Base-by-base conservation (phyloP, 2,888 invertebrate genomes). In the Drosophila subquinaria region DNA sequence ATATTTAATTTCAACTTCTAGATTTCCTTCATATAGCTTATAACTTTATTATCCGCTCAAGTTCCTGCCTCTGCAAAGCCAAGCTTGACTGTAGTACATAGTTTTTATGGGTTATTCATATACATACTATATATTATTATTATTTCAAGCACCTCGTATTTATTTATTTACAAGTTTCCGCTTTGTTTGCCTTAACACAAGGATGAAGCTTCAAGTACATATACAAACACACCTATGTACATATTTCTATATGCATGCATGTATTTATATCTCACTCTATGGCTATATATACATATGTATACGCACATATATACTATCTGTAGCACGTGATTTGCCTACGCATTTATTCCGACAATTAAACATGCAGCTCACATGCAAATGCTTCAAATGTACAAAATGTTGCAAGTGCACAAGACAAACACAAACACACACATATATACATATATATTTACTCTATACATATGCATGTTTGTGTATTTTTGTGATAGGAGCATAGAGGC, bases 311-410 rank as follows among this genome's bases (percentile, higher is more conserved):
- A 30, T 48, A 15, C 4, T 59, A 60, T 36, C n/a, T 60, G 50
- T 43, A 56, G 73, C 87, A 83, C 77, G 75, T 82, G 82, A 73
- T 70, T 56, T 78, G 78, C 73, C 70, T 77, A 81, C 69, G 69
- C 74, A 87, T 76, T 69, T 73, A 69, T 68, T 69, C 64, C 42
- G 47, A 43, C 74, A 81, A 87, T 84, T 88, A 81, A 76, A 67
- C 71, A 84, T 82, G 78, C 87, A 74, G 59, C 64, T 69, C 79
- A 68, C 76, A 78, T 55, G 52, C 66, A 69, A 65, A 62, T 62
- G 65, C 57, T 53, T 74, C 53, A 75, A 61, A 61, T 69, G 57
- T 70, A 76, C 69, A 69, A 66, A 72, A 75, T 73, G 59, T 64
- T 74, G 64, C 62, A 70, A 53, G 42, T 57, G 61, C 48, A 50